Conservation (phyloP, 2,113 vertebrate genomes). For the Neopipo cinnamomea region DNA sequence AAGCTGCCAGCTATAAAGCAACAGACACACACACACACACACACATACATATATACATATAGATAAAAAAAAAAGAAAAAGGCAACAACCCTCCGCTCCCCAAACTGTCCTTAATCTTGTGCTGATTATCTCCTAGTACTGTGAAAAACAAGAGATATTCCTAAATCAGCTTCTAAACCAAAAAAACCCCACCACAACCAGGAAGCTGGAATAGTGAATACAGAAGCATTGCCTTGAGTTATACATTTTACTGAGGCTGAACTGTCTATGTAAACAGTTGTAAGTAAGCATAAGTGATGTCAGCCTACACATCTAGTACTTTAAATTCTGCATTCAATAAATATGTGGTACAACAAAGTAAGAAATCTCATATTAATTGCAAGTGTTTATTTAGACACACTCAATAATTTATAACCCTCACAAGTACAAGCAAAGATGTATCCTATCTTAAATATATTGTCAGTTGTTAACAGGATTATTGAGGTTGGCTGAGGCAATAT, state of each 20-base stretch:
- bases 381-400: not conserved
- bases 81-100: rapidly evolving
- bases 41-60: not conserved
- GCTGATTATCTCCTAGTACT: not conserved
- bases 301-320: not conserved
- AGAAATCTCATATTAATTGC: not conserved
- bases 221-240: not conserved
- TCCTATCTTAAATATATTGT: not conserved
- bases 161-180: not conserved
- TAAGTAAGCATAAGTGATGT: not conserved
- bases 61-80: rapidly evolving
- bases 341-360: not conserved
- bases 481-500: not conserved
- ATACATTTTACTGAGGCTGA: not conserved
- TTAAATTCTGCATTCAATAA: not conserved
- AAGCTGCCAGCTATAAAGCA: not conserved
- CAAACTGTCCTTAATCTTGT: not conserved
- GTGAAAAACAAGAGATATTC: not conserved
- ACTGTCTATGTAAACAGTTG: not conserved
- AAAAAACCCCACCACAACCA: not conserved
- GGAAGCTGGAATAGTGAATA: not conserved
- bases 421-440: not conserved
- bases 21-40: too few relatives aligned
- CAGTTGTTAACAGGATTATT: not conserved
- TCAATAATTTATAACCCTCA: not conserved